Conservation (phyloP, 2,888 invertebrate genomes). For the Torymus tubicola region DNA sequence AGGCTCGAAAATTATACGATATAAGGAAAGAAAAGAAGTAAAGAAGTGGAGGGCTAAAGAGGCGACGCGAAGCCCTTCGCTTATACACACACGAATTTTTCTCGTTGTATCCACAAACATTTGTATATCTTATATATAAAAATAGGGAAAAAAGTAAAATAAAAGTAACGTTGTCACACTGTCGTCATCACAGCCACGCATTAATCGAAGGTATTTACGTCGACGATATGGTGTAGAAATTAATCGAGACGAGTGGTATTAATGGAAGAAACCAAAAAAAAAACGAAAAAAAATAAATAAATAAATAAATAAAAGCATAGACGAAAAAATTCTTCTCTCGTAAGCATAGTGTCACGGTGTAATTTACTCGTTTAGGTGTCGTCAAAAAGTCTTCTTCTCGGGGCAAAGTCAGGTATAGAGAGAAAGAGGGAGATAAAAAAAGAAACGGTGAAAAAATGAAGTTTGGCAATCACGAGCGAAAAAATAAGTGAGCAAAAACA, state of each 20-base stretch:
- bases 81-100: neutral
- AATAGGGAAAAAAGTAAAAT: no score
- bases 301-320: neutral
- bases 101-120: neutral
- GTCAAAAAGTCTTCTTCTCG: conserved; percentile 53
- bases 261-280: conserved; percentile 2
- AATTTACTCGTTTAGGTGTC: conserved; percentile 42
- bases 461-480: neutral
- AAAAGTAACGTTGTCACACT: no score
- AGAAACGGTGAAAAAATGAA: neutral
- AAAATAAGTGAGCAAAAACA: neutral
- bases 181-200: no score
- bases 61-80: neutral
- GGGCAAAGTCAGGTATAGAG: conserved; percentile 2
- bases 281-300: neutral
- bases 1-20: no score
- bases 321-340: conserved; percentile 42
- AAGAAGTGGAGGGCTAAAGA: no score
- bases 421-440: neutral
- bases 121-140: no score
- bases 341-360: conserved; percentile 41
- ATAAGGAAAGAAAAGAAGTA: no score
- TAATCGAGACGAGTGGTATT: neutral
- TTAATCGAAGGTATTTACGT: neutral
- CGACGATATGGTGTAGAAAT: no score